These are phyloP conservation scores for Trinorchestia longiramus DNA, from an alignment of 1,140 invertebrate species.

Conservation along the genomic window DNA sequence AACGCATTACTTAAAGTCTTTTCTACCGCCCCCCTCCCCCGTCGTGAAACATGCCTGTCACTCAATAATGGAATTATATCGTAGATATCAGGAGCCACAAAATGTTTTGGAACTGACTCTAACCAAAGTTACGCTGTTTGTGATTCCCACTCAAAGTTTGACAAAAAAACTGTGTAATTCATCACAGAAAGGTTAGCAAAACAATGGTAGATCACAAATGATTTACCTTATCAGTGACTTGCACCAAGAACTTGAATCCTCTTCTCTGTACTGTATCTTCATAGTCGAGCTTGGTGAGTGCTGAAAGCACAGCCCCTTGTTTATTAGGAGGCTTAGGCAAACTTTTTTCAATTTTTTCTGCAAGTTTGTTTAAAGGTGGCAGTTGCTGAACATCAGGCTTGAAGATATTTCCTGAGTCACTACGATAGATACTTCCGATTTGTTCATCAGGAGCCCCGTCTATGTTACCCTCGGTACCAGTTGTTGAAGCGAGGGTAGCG, in stretches of 20 bases:
- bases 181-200: too few species aligned
- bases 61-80: too few species aligned
- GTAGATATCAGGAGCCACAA: too few species aligned
- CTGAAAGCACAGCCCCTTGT: slow-evolving; percentile 77
- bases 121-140: too few species aligned
- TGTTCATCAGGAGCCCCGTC: neutral
- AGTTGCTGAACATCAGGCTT: neutral
- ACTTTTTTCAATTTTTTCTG: neutral
- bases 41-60: too few species aligned
- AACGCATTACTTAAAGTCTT: too few species aligned
- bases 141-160: too few species aligned
- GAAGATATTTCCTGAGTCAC: neutral
- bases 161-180: too few species aligned
- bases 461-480: too few species aligned
- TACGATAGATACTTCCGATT: neutral
- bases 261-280: slow-evolving; percentile 85
- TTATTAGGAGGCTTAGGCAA: slow-evolving; percentile 37
- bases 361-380: neutral
- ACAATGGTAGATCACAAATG: neutral
- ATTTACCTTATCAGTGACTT: slow-evolving; percentile 85
- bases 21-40: too few species aligned
- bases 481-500: neutral
- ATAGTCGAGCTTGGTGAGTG: slow-evolving; percentile 87
- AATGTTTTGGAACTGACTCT: too few species aligned
- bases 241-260: slow-evolving; percentile 85